phyloP scores from a whole-genome alignment of 2,113 vertebrate species.

The Cyphomyrus discorhynchus region DNA sequence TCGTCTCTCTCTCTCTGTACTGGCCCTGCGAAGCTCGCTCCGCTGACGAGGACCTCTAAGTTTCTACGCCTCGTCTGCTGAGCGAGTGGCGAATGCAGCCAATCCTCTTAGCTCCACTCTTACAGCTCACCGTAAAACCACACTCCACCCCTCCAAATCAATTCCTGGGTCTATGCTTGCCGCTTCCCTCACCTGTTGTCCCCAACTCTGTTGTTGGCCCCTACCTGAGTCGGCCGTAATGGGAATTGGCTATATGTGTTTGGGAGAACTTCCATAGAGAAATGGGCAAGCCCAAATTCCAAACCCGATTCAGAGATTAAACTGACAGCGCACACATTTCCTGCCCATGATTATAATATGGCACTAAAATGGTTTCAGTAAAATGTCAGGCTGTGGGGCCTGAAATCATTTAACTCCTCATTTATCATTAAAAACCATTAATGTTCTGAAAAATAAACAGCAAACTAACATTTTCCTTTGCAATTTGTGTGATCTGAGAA shows the following conservation, averaged over 20 bases:
- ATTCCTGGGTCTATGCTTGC: background rate
- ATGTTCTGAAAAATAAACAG: background rate
- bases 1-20: constrained; percentile 1
- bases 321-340: background rate
- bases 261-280: background rate
- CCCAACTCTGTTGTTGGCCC: no score
- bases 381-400: background rate
- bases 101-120: background rate
- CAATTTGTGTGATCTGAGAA: background rate
- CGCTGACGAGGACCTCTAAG: constrained; percentile 7
- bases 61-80: background rate
- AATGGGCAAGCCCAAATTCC: background rate
- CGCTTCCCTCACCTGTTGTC: background rate
- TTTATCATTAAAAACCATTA: background rate
- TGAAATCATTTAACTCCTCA: background rate
- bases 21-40: constrained; percentile 28
- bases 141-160: background rate
- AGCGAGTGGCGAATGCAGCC: background rate
- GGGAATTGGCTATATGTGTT: background rate
- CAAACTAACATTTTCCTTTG: background rate
- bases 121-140: background rate
- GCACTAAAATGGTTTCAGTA: background rate
- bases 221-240: background rate
- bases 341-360: background rate
- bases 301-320: background rate